phyloP scores from a whole-genome alignment of 2,888 invertebrate genomes.

The Thyatira batis region DNA sequence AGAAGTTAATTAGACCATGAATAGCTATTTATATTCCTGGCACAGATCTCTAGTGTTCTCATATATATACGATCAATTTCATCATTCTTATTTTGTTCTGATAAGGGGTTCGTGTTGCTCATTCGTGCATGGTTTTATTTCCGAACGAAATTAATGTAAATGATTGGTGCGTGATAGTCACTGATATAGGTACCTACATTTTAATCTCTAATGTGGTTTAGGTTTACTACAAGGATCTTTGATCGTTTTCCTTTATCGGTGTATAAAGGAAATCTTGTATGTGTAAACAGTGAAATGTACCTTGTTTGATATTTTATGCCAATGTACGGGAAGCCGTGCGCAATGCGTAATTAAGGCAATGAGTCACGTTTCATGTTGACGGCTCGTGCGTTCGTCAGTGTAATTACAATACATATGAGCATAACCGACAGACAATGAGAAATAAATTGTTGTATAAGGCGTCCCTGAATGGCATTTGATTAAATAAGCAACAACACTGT shows the following conservation, averaged over 20 bases:
- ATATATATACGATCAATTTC: not conserved
- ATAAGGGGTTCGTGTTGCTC: not conserved
- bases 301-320: slow-evolving; percentile 25
- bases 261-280: slow-evolving; percentile 2
- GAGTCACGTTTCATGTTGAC: slow-evolving; percentile 49
- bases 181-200: not conserved
- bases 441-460: slow-evolving; percentile 33
- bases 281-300: slow-evolving; percentile 16
- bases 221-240: no score
- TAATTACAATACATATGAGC: slow-evolving; percentile 34
- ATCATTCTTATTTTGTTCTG: slow-evolving; percentile 5
- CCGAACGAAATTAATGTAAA: not conserved
- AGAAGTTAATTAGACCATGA: no score
- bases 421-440: slow-evolving; percentile 38
- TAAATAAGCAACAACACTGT: not conserved
- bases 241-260: not conserved
- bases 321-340: slow-evolving; percentile 29
- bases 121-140: not conserved
- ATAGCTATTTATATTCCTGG: not conserved
- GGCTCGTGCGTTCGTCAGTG: slow-evolving; percentile 30
- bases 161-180: not conserved
- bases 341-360: slow-evolving; percentile 46
- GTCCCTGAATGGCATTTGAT: not conserved
- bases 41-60: not conserved
- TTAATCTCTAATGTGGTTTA: no score